A percentile compares a stretch with the other conserved stretches of the same genome.
Evolutionary conservation across 2,797 vertebrate species (phyloP).

Genomic region (Typhlichthys subterraneus): DNA sequence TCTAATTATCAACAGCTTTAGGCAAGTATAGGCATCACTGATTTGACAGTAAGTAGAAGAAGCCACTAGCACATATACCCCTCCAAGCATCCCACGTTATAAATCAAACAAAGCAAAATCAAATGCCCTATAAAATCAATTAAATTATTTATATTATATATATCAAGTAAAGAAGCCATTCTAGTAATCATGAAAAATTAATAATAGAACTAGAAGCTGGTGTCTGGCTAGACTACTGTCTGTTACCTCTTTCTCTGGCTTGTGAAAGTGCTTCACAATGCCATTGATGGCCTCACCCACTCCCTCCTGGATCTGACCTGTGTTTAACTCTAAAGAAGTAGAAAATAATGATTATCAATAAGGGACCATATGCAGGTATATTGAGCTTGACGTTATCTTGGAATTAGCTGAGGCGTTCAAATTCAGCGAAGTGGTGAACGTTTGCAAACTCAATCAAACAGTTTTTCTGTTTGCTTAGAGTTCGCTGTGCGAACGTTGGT

Average conservation of each 20-base stretch:
- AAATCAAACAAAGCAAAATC: not conserved
- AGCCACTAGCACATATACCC: not conserved
- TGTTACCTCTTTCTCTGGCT: slow-evolving; percentile 99
- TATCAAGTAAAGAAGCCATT: slow-evolving; percentile 4
- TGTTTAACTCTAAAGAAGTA: slow-evolving; percentile 88
- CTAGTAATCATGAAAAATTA: slow-evolving; percentile 52
- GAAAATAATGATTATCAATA: slow-evolving; percentile 38
- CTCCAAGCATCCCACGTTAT: not conserved
- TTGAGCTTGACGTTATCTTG: not conserved
- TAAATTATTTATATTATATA: slow-evolving; percentile 10
- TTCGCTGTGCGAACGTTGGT: too few relatives aligned
- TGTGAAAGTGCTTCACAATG: slow-evolving; percentile 99
- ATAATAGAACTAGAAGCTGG: slow-evolving; percentile 66
- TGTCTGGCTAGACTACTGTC: slow-evolving; percentile 61
- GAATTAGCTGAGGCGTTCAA: not conserved
- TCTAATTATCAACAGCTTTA: too few relatives aligned
- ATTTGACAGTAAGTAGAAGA: too few relatives aligned
- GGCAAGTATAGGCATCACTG: too few relatives aligned
- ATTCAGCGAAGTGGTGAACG: too few relatives aligned
- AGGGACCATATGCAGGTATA: not conserved
- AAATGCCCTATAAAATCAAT: slow-evolving; percentile 4
- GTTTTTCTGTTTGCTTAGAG: too few relatives aligned
- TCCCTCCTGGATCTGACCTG: slow-evolving; percentile 98
- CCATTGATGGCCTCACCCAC: slow-evolving; percentile 99
- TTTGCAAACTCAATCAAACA: too few relatives aligned